A percentile compares a stretch with the other conserved stretches of the same genome.
These are phyloP conservation scores for Gambusia affinis DNA, from an alignment of 2,113 vertebrate genomes.

Conservation along the genomic window DNA sequence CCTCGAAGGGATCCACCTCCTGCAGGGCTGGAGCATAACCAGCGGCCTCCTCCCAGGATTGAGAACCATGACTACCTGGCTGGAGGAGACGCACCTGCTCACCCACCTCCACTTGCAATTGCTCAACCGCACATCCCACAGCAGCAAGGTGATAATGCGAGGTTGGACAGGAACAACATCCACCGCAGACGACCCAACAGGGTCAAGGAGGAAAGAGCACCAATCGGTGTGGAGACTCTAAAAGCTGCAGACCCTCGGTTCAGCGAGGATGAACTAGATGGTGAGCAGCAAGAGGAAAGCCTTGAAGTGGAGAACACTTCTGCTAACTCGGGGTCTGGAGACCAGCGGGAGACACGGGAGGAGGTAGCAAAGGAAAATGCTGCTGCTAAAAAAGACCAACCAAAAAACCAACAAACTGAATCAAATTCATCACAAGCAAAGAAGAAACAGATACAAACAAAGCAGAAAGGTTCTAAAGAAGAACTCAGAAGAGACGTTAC, in stretches of 20 bases:
- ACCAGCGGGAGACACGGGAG: constrained; percentile 18
- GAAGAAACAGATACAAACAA: constrained; percentile 1
- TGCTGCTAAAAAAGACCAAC: not conserved
- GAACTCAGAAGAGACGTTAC: not conserved
- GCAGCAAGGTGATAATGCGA: not conserved
- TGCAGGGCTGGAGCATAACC: constrained; percentile 22
- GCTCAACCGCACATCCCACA: not conserved
- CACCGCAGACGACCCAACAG: constrained; percentile 25
- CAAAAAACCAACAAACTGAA: constrained; percentile 7
- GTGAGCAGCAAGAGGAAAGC: not conserved
- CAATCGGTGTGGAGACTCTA: constrained; percentile 61
- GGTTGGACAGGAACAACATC: constrained; percentile 25
- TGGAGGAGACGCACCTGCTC: constrained; percentile 35
- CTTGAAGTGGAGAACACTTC: constrained; percentile 19
- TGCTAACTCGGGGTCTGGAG: constrained; percentile 23
- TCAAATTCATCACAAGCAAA: constrained; percentile 13
- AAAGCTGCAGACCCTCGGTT: not conserved
- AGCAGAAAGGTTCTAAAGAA: not conserved
- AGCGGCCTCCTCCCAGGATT: constrained; percentile 2
- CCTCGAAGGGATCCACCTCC: constrained; percentile 55
- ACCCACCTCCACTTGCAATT: not conserved
- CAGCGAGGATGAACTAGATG: constrained; percentile 62
- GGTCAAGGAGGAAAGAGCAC: not conserved
- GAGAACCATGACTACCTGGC: constrained; percentile 1
- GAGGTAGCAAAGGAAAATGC: not conserved